Percentiles rank a stretch among this genome's conserved stretches.
Evolutionary conservation across 1,140 invertebrate species (phyloP).

Genomic region (Trissolcus basalis): DNA sequence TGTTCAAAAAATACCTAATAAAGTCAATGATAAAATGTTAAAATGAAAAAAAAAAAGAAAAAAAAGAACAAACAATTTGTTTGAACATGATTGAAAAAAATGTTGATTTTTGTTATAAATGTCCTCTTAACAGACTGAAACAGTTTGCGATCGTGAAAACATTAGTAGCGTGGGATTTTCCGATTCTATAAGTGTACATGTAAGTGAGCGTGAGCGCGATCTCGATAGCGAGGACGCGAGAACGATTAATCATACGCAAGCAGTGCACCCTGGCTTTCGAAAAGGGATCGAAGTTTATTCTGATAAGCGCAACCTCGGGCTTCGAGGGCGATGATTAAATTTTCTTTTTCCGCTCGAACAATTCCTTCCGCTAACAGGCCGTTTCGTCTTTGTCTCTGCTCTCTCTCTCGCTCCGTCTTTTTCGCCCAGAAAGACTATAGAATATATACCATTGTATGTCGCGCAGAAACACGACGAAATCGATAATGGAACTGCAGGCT

Average conservation of each 20-base stretch:
- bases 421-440: conserved; percentile 40
- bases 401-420: conserved; percentile 21
- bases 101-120: too few relatives aligned
- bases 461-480: conserved; percentile 55
- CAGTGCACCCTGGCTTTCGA: conserved; percentile 45
- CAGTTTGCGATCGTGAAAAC: neutral
- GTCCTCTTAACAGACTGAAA: too few relatives aligned
- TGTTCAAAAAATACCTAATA: too few relatives aligned
- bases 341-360: conserved; percentile 64
- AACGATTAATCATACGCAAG: conserved; percentile 69
- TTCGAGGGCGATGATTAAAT: conserved; percentile 65
- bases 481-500: conserved; percentile 59
- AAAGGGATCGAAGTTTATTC: conserved; percentile 65
- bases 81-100: too few relatives aligned
- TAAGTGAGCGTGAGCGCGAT: conserved; percentile 25
- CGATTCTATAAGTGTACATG: conserved; percentile 14
- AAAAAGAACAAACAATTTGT: too few relatives aligned
- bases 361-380: conserved; percentile 46
- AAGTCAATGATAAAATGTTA: too few relatives aligned
- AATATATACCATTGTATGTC: conserved; percentile 48
- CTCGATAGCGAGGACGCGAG: conserved; percentile 55
- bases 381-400: conserved; percentile 14
- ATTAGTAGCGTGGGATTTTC: conserved; percentile 40
- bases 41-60: too few relatives aligned
- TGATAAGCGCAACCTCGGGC: conserved; percentile 59